phyloP scores from a whole-genome alignment of 2,797 vertebrate species.

The Malurus splendens region DNA sequence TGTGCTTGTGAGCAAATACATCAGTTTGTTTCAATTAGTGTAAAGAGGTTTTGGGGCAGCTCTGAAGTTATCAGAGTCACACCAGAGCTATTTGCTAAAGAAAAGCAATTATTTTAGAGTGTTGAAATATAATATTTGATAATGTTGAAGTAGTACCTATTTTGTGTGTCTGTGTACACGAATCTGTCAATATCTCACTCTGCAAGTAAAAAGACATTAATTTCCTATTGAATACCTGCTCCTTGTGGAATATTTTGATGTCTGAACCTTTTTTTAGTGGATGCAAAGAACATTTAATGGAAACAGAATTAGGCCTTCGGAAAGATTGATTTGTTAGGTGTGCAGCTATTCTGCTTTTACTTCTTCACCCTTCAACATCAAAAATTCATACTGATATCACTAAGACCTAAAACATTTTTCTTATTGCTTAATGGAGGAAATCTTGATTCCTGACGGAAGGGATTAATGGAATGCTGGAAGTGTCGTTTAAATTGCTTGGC shows the following conservation, averaged over 20 bases:
- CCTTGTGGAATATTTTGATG: background rate
- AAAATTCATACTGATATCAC: constrained; percentile 21
- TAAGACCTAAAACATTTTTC: background rate
- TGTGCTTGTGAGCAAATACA: background rate
- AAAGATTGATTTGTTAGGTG: constrained; percentile 30
- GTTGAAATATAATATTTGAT: background rate
- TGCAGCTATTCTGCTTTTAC: background rate
- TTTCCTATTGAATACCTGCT: background rate
- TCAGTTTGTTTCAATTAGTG: constrained; percentile 12
- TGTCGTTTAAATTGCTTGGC: constrained; percentile 26
- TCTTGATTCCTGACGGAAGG: constrained; percentile 32
- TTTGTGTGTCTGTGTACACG: background rate
- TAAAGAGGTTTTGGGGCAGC: background rate
- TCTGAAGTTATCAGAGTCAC: background rate
- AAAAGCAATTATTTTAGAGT: background rate
- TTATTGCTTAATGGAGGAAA: constrained; percentile 32
- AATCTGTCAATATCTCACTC: background rate
- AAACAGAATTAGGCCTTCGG: background rate
- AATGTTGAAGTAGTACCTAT: background rate
- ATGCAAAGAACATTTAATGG: background rate
- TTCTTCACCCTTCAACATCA: constrained; percentile 15
- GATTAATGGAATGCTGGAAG: constrained; percentile 44
- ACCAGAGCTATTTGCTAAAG: background rate
- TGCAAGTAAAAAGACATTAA: background rate
- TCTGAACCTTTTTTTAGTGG: background rate